These are phyloP conservation scores for Strix uralensis DNA, from an alignment of 2,113 vertebrate species.

Conservation along the genomic window DNA sequence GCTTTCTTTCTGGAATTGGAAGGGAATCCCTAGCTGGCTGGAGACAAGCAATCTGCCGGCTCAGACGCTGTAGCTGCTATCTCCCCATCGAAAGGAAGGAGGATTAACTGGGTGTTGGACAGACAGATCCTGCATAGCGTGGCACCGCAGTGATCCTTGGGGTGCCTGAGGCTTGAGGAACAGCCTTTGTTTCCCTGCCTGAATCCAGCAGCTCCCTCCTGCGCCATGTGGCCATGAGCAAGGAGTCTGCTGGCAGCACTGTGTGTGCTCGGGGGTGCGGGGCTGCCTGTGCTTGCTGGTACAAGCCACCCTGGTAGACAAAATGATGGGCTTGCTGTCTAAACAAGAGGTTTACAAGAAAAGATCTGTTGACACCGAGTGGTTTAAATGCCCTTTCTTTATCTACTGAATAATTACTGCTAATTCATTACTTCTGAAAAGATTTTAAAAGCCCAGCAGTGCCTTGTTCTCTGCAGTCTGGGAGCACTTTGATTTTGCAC, in stretches of 20 bases:
- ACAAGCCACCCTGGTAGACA: background rate
- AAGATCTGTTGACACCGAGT: background rate
- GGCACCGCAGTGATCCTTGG: background rate
- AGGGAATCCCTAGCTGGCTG: background rate
- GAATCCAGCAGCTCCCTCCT: background rate
- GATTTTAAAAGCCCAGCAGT: background rate
- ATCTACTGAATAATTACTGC: background rate
- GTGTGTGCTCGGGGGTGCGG: background rate
- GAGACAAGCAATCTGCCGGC: background rate
- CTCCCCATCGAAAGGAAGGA: background rate
- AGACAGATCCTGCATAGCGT: rapidly evolving
- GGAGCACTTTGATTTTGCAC: background rate
- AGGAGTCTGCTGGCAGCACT: background rate
- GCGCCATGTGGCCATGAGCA: background rate
- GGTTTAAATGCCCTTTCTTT: background rate
- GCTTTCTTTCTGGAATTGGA: background rate
- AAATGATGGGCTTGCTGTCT: background rate
- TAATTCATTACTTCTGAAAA: background rate
- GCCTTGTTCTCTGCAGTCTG: background rate
- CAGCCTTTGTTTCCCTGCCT: background rate
- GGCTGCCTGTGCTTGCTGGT: background rate
- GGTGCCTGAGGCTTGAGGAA: background rate
- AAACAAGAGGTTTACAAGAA: background rate
- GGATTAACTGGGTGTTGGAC: background rate
- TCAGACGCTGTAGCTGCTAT: background rate